phyloP scores from a whole-genome alignment of 2,888 invertebrate genomes.

The Brachypterus glaber region DNA sequence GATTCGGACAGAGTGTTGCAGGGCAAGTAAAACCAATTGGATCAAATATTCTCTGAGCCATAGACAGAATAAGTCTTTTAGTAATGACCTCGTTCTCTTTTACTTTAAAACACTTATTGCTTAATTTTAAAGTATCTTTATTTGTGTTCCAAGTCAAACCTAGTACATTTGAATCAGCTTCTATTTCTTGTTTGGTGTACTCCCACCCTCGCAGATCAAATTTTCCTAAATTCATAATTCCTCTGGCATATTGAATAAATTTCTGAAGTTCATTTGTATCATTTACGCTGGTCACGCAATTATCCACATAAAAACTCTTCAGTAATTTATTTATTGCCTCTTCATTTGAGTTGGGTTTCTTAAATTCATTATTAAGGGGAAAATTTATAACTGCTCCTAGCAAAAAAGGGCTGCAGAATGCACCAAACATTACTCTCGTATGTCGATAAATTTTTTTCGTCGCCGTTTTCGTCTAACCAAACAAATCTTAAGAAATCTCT shows the following conservation, averaged over 20 bases:
- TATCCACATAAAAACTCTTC: conserved; percentile 12
- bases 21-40: conserved; percentile 16
- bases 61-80: conserved; percentile 11
- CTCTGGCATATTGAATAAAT: conserved; percentile 10
- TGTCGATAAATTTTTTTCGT: conserved; percentile 14
- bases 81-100: conserved; percentile 4
- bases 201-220: conserved; percentile 17
- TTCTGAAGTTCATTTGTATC: conserved; percentile 4
- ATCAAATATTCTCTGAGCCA: conserved; percentile 16
- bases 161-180: conserved; percentile 8
- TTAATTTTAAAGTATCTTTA: conserved; percentile 10
- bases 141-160: conserved; percentile 13
- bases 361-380: not conserved
- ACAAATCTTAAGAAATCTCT: conserved; percentile 26
- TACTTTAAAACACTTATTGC: conserved; percentile 6
- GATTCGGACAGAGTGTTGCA: conserved; percentile 14
- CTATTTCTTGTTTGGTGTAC: conserved; percentile 1
- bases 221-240: conserved; percentile 7
- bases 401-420: conserved; percentile 16
- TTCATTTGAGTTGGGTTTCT: conserved; percentile 1
- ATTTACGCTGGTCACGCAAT: conserved; percentile 6
- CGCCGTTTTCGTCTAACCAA: conserved; percentile 17
- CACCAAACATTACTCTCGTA: conserved; percentile 13
- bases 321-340: conserved; percentile 4
- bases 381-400: conserved; percentile 16